Conservation (phyloP, 1,140 invertebrate genomes). For the Nasonia giraulti region DNA sequence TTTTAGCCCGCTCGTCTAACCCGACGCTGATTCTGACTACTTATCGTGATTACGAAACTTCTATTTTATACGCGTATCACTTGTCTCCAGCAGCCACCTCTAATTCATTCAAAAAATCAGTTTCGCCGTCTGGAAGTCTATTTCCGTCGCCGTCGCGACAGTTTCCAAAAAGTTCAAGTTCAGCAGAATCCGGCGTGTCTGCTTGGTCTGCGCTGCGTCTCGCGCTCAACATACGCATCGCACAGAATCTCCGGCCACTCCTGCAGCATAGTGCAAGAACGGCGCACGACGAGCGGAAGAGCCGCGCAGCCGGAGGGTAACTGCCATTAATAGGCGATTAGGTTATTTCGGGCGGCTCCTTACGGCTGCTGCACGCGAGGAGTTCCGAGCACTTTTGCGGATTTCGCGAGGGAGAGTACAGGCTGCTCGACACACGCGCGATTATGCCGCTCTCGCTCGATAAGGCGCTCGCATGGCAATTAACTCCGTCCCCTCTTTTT, state of each 20-base stretch:
- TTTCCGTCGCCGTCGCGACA: neutral
- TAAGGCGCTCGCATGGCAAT: no score
- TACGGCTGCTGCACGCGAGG: neutral
- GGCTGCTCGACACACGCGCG: neutral
- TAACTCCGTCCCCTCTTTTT: no score
- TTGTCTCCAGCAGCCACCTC: no score
- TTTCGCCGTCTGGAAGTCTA: neutral
- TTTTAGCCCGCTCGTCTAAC: no score
- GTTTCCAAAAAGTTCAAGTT: conserved; percentile 10
- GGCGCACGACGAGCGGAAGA: conserved; percentile 17
- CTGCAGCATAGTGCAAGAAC: neutral
- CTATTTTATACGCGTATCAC: no score
- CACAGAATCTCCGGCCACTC: no score
- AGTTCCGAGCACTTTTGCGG: conserved; percentile 25
- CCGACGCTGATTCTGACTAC: no score
- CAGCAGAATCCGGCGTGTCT: neutral
- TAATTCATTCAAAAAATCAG: no score
- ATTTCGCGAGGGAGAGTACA: conserved; percentile 6
- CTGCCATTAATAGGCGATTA: conserved; percentile 36
- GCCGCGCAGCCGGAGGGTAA: neutral
- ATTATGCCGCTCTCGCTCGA: neutral
- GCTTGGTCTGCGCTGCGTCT: neutral
- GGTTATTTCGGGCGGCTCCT: conserved; percentile 39
- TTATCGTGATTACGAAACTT: no score
- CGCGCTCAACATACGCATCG: no score